These are phyloP conservation scores for Mormyrus hasselquistii DNA, from an alignment of 2,797 vertebrate species.

Conservation along the genomic window DNA sequence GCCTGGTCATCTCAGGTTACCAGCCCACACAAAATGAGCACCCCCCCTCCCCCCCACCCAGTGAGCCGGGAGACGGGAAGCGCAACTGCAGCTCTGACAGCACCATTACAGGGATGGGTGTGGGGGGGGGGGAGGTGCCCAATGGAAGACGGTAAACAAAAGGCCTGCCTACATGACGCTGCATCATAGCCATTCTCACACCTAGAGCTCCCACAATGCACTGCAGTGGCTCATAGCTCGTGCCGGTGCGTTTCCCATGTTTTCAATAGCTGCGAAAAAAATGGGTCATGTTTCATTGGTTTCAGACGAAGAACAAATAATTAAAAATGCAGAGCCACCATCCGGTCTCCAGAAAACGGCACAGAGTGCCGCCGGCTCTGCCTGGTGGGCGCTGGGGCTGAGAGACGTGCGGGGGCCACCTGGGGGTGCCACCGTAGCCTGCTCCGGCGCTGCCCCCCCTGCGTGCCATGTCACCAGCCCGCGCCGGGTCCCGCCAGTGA, in stretches of 20 bases:
- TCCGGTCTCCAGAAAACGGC: neutral
- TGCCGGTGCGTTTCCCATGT: neutral
- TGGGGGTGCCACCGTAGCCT: neutral
- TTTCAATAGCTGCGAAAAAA: neutral
- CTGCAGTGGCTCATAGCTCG: neutral
- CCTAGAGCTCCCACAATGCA: neutral
- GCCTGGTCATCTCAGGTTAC: neutral
- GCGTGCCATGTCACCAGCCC: conserved; percentile 61
- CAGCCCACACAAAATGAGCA: neutral
- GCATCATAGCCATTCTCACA: neutral
- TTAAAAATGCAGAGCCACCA: conserved; percentile 6
- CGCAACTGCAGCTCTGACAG: neutral
- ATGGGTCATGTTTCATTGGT: conserved; percentile 10
- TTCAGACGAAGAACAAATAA: conserved; percentile 1
- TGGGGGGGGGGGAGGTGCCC: neutral
- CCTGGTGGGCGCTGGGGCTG: neutral
- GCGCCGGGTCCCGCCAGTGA: conserved; percentile 50
- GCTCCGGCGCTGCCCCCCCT: neutral
- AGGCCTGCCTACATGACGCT: neutral
- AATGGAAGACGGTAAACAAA: neutral
- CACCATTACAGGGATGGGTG: neutral
- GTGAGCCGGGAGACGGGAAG: neutral
- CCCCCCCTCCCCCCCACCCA: too few relatives aligned
- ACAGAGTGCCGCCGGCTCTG: neutral
- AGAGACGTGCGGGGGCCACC: neutral